phyloP scores from a whole-genome alignment of 2,888 invertebrate species.

The Drosophila vallismaia region DNA sequence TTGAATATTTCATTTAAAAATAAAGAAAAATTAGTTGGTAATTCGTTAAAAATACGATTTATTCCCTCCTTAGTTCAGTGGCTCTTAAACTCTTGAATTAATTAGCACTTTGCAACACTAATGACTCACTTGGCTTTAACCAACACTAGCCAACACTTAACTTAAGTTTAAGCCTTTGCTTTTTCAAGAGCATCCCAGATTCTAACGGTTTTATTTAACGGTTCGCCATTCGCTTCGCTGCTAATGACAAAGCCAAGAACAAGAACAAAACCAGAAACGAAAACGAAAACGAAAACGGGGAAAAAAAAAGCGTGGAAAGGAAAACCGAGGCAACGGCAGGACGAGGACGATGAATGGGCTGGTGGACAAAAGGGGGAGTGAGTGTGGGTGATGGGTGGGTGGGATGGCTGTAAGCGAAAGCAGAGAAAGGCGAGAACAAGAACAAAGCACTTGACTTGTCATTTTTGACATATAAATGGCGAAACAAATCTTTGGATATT shows the following conservation, averaged over 20 bases:
- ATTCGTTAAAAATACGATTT: no score
- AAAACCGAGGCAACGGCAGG: slow-evolving; percentile 13
- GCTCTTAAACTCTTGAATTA: neutral
- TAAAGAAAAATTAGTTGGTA: no score
- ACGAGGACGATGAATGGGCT: slow-evolving; percentile 4
- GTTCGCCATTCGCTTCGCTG: slow-evolving; percentile 36
- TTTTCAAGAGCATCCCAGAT: slow-evolving; percentile 17
- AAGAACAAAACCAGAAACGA: slow-evolving; percentile 28
- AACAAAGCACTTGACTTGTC: slow-evolving; percentile 77
- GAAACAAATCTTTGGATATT: slow-evolving; percentile 74
- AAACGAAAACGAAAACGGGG: neutral
- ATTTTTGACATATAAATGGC: slow-evolving; percentile 77
- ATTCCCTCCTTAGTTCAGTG: no score
- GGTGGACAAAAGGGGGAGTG: neutral
- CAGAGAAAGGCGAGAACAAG: slow-evolving; percentile 41
- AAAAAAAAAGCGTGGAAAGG: slow-evolving; percentile 22
- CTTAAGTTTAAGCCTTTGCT: neutral
- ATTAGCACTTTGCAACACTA: neutral
- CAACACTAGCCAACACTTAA: neutral
- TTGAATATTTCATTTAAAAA: no score
- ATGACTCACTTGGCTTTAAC: neutral
- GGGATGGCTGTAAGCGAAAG: slow-evolving; percentile 3
- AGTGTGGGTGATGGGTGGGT: neutral
- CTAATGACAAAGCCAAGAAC: slow-evolving; percentile 50
- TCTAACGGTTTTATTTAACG: slow-evolving; percentile 9